phyloP scores from a whole-genome alignment of 1,140 invertebrate genomes.

The Drosophila carrolli region DNA sequence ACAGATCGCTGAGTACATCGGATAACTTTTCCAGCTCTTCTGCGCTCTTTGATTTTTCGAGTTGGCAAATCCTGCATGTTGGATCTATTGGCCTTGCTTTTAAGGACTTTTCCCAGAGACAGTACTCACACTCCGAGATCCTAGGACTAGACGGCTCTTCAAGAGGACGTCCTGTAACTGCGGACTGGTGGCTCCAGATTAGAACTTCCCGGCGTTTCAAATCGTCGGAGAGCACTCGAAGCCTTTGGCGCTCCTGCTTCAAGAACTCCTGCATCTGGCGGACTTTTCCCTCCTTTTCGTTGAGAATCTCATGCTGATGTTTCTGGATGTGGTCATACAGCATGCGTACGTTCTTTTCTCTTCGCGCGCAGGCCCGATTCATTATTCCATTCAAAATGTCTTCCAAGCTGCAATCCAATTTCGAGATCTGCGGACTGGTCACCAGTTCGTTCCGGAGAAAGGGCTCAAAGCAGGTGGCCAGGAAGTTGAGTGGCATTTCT shows the following conservation, averaged over 20 bases:
- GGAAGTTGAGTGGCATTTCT: conserved; percentile 29
- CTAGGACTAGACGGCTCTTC: neutral
- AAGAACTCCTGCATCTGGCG: conserved; percentile 3
- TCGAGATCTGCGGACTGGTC: neutral
- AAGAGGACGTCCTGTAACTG: neutral
- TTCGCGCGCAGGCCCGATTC: conserved; percentile 31
- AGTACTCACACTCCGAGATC: neutral
- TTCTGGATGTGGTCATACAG: conserved; percentile 49
- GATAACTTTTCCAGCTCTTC: conserved; percentile 5
- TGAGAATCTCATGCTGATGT: conserved; percentile 30
- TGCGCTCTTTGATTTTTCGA: neutral
- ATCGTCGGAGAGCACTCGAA: conserved; percentile 8
- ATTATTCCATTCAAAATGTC: conserved; percentile 20
- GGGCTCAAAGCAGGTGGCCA: conserved; percentile 37
- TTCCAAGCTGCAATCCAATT: conserved; percentile 55
- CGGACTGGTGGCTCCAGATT: conserved; percentile 8
- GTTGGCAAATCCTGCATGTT: neutral
- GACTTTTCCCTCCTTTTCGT: conserved; percentile 8
- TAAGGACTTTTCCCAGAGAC: neutral
- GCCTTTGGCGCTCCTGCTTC: conserved; percentile 2
- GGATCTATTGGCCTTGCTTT: neutral
- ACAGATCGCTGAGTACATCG: conserved; percentile 13
- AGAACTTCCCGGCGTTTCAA: conserved; percentile 23
- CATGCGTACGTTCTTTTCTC: conserved; percentile 42
- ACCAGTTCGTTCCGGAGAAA: conserved; percentile 24